These are phyloP conservation scores for Eleutherodactylus coqui DNA, from an alignment of 2,797 vertebrate species.

Conservation along the genomic window DNA sequence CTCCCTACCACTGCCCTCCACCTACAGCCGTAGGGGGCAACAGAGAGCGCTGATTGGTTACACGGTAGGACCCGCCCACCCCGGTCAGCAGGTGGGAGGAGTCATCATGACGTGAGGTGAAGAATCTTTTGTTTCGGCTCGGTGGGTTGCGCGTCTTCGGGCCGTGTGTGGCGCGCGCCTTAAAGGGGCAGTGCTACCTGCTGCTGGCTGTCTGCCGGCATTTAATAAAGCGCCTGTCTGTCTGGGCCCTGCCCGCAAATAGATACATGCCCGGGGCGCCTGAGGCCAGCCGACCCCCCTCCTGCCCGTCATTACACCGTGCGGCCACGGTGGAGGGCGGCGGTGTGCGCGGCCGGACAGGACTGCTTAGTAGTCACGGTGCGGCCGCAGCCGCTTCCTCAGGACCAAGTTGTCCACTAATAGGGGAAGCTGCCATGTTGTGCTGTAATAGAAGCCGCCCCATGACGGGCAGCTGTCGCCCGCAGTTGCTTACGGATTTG, in stretches of 20 bases:
- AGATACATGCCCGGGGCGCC: slow-evolving; percentile 56
- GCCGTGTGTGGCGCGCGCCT: slow-evolving; percentile 75
- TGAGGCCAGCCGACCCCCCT: slow-evolving; percentile 61
- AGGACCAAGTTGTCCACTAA: too few relatives aligned
- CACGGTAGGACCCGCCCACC: neutral
- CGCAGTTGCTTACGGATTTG: too few relatives aligned
- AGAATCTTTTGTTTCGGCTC: slow-evolving; percentile 57
- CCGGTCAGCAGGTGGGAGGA: neutral
- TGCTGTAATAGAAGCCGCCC: too few relatives aligned
- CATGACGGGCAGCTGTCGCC: too few relatives aligned
- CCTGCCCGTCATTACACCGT: too few relatives aligned
- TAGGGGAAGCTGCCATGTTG: too few relatives aligned
- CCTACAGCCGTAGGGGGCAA: neutral
- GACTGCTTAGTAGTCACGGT: too few relatives aligned
- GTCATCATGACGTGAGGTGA: slow-evolving; percentile 5
- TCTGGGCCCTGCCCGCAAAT: slow-evolving; percentile 65
- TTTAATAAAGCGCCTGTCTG: slow-evolving; percentile 60
- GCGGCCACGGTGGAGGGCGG: too few relatives aligned
- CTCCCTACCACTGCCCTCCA: neutral
- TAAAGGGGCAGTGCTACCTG: slow-evolving; percentile 74
- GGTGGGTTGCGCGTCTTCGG: slow-evolving; percentile 16
- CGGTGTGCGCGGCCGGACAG: too few relatives aligned
- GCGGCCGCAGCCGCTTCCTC: too few relatives aligned
- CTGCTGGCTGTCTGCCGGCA: slow-evolving; percentile 50
- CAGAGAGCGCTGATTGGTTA: neutral